These are phyloP conservation scores for Triplophysa rosa DNA, from an alignment of 2,113 vertebrate genomes.

Conservation along the genomic window DNA sequence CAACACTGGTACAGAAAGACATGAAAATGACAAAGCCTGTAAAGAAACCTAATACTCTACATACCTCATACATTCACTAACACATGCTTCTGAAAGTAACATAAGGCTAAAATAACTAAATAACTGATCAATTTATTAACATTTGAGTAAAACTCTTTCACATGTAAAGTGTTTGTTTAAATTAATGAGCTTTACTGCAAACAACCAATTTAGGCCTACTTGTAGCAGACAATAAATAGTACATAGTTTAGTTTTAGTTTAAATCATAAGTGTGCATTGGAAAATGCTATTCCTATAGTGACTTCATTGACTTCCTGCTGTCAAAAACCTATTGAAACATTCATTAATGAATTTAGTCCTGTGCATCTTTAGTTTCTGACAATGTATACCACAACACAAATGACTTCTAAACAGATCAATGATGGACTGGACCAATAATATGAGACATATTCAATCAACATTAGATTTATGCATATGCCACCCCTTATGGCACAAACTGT, in stretches of 20 bases:
- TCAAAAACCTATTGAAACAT: background rate
- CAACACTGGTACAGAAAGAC: constrained; percentile 5
- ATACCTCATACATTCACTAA: background rate
- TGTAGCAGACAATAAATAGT: too few relatives aligned
- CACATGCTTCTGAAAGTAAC: background rate
- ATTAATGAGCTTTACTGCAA: too few relatives aligned
- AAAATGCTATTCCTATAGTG: too few relatives aligned
- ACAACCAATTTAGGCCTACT: too few relatives aligned
- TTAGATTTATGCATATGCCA: background rate
- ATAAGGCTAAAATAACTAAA: background rate
- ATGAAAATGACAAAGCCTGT: constrained; percentile 10
- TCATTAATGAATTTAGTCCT: too few relatives aligned
- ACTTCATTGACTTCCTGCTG: background rate
- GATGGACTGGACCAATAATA: background rate
- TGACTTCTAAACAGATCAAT: constrained; percentile 1
- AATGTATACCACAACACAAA: background rate
- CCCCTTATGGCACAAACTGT: background rate
- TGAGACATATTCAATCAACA: constrained; percentile 16
- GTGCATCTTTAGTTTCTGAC: background rate
- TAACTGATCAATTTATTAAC: background rate
- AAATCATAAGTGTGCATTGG: background rate
- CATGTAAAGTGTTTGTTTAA: too few relatives aligned
- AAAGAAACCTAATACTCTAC: background rate
- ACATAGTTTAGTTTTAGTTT: too few relatives aligned
- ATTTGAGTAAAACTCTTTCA: background rate